These are phyloP conservation scores for Pogona vitticeps DNA, from an alignment of 2,113 vertebrate genomes.

Conservation along the genomic window DNA sequence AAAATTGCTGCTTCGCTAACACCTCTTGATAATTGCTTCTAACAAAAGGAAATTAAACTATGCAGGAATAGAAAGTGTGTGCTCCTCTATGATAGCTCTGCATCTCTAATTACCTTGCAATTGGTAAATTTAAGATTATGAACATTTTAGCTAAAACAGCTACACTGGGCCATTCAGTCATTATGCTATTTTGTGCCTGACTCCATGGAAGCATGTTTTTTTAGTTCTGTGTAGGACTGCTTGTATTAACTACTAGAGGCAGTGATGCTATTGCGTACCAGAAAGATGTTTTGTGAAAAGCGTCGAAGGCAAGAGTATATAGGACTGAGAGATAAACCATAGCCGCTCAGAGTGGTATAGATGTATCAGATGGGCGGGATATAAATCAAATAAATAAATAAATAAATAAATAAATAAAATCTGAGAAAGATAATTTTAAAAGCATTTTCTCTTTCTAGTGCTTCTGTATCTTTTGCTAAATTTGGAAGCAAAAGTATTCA, in stretches of 20 bases:
- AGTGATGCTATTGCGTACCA: slow-evolving; percentile 10
- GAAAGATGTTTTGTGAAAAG: slow-evolving; percentile 29
- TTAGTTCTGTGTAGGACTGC: neutral
- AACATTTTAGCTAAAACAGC: slow-evolving; percentile 54
- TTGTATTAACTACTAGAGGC: slow-evolving; percentile 39
- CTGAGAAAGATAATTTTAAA: neutral
- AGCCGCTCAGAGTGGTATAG: too few relatives aligned
- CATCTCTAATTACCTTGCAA: slow-evolving; percentile 66
- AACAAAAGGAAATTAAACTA: slow-evolving; percentile 68
- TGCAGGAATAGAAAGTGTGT: slow-evolving; percentile 64
- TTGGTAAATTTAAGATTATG: slow-evolving; percentile 66
- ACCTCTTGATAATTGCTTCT: slow-evolving; percentile 54
- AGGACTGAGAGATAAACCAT: slow-evolving; percentile 6
- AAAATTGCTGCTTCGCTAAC: slow-evolving; percentile 56
- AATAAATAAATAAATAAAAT: too few relatives aligned
- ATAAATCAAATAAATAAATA: too few relatives aligned
- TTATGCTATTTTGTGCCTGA: slow-evolving; percentile 37
- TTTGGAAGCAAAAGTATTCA: neutral
- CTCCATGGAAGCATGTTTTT: slow-evolving; percentile 31
- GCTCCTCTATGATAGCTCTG: slow-evolving; percentile 57
- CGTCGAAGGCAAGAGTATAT: slow-evolving; percentile 25
- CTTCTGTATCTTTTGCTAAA: slow-evolving; percentile 14
- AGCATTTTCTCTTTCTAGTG: slow-evolving; percentile 28
- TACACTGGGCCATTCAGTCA: slow-evolving; percentile 59
- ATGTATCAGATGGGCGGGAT: too few relatives aligned